Conservation (phyloP, 2,113 vertebrate genomes). For the Meleagris gallopavo region DNA sequence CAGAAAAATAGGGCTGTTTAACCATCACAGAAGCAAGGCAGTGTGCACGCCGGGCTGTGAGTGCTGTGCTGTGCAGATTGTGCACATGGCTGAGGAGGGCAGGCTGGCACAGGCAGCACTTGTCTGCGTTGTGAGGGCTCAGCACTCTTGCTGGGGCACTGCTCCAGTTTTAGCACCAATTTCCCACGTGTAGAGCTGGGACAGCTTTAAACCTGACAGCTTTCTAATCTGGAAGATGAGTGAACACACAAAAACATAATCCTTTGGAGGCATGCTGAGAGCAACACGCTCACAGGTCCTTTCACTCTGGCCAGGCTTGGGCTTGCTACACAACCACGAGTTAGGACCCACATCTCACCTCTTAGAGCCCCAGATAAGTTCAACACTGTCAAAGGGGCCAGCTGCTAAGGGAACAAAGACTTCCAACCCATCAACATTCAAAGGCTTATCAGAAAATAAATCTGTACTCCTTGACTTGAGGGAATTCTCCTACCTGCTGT, state of each 20-base stretch:
- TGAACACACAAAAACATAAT: not conserved
- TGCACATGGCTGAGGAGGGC: too few relatives aligned
- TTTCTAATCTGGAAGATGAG: not conserved
- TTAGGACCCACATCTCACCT: not conserved
- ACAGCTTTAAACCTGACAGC: not conserved
- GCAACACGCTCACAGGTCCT: not conserved
- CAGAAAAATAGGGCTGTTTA: not conserved
- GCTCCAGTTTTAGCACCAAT: not conserved
- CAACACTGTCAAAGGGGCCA: not conserved
- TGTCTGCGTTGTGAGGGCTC: not conserved
- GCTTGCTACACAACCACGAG: not conserved
- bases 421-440: not conserved
- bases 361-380: not conserved
- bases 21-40: not conserved
- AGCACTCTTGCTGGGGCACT: not conserved
- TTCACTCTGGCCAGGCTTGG: not conserved
- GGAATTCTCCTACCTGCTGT: not conserved
- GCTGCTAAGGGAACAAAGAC: accelerated
- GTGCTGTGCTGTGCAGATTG: not conserved
- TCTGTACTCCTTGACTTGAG: not conserved
- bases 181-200: not conserved
- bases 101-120: accelerated
- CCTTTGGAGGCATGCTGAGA: not conserved
- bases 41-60: not conserved
- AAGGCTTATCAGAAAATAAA: not conserved